phyloP scores from a whole-genome alignment of 2,888 invertebrate species.

The Tachystola acroxantha region DNA sequence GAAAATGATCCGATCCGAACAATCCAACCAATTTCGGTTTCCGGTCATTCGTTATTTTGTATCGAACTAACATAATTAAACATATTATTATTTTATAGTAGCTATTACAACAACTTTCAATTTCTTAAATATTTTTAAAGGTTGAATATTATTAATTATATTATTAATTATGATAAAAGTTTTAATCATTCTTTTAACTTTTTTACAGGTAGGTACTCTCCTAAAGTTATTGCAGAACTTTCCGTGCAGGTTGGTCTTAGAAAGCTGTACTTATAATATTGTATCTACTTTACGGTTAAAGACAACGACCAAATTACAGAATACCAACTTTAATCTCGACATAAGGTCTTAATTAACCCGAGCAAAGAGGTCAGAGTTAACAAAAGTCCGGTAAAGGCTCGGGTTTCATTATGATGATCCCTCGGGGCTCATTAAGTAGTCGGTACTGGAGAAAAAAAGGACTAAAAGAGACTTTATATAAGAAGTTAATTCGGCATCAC shows the following conservation, averaged over 20 bases:
- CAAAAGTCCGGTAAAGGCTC: slow-evolving; percentile 46
- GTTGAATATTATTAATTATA: slow-evolving; percentile 6
- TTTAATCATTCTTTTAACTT: slow-evolving; percentile 11
- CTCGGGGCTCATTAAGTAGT: slow-evolving; percentile 62
- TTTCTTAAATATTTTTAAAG: too few species aligned
- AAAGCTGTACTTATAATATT: slow-evolving; percentile 29
- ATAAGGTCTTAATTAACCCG: slow-evolving; percentile 56
- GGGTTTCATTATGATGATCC: slow-evolving; percentile 64
- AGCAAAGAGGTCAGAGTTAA: slow-evolving; percentile 42
- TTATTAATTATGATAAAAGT: not conserved
- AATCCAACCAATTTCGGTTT: too few species aligned
- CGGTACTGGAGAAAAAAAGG: slow-evolving; percentile 58
- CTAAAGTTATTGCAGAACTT: slow-evolving; percentile 23
- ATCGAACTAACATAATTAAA: too few species aligned
- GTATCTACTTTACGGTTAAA: slow-evolving; percentile 27
- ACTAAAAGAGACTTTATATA: slow-evolving; percentile 60
- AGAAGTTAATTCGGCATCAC: slow-evolving; percentile 74
- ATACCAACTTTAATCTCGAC: slow-evolving; percentile 33
- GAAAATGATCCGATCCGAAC: slow-evolving; percentile 24
- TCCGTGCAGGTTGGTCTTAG: slow-evolving; percentile 50
- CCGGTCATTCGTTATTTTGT: too few species aligned
- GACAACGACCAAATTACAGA: slow-evolving; percentile 26
- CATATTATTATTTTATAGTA: too few species aligned
- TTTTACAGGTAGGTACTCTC: slow-evolving; percentile 48
- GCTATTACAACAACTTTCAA: too few species aligned